These are phyloP conservation scores for Pomacea canaliculata DNA, from an alignment of 2,888 invertebrate genomes.

Conservation along the genomic window DNA sequence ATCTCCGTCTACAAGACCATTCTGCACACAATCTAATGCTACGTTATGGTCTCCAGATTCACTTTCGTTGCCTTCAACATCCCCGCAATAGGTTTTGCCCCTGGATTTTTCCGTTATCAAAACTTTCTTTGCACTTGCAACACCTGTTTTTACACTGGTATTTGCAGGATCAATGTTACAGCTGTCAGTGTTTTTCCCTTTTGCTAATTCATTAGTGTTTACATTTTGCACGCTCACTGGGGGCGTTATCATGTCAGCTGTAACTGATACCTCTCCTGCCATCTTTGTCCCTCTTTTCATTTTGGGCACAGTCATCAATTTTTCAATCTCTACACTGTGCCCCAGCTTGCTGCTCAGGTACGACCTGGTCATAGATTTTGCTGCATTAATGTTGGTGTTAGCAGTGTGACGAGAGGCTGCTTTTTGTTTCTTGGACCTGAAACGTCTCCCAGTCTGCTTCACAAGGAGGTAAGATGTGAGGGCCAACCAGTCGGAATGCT, in stretches of 20 bases:
- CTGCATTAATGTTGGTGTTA: constrained; percentile 45
- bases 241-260: neutral
- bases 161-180: too few species aligned
- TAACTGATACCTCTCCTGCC: neutral
- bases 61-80: neutral
- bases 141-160: neutral
- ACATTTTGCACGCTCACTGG: neutral
- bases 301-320: neutral
- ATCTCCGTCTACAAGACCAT: neutral
- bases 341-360: constrained; percentile 45
- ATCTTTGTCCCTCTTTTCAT: neutral
- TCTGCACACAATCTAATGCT: neutral
- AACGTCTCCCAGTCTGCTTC: constrained; percentile 59
- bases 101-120: neutral
- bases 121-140: neutral
- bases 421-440: constrained; percentile 48
- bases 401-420: constrained; percentile 40
- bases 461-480: constrained; percentile 58
- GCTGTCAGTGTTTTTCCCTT: too few species aligned
- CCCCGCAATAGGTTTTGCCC: neutral
- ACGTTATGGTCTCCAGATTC: neutral
- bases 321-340: constrained; percentile 8
- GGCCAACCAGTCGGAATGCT: constrained; percentile 63
- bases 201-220: too few species aligned
- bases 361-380: constrained; percentile 45